These are phyloP conservation scores for Rhagophthalmus giganteus DNA, from an alignment of 2,888 invertebrate species.

Conservation along the genomic window DNA sequence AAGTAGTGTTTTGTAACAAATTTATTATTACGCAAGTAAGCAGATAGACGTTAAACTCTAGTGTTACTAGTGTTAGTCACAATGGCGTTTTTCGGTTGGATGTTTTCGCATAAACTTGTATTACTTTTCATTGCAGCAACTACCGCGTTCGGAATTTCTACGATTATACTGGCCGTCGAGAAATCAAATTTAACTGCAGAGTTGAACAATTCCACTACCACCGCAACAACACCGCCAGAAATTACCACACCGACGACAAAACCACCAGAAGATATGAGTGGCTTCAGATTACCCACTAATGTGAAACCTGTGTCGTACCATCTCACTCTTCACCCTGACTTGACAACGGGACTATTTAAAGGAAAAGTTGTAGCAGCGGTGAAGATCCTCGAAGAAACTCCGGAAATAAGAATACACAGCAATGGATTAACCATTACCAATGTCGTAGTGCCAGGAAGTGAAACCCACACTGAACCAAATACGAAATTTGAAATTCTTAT, in stretches of 20 bases:
- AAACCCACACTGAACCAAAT: constrained; percentile 36
- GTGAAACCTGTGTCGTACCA: constrained; percentile 69
- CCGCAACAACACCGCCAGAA: constrained; percentile 13
- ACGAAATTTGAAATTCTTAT: constrained; percentile 42
- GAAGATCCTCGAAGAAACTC: constrained; percentile 53
- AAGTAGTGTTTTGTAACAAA: too few relatives aligned
- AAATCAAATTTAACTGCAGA: constrained; percentile 45
- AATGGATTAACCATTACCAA: constrained; percentile 60
- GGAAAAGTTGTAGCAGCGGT: constrained; percentile 62
- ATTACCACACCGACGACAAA: constrained; percentile 14
- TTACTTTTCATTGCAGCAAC: constrained; percentile 49
- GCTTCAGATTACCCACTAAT: constrained; percentile 61
- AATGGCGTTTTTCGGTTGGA: constrained; percentile 37
- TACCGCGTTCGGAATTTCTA: constrained; percentile 58
- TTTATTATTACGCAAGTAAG: too few relatives aligned
- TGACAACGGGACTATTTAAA: constrained; percentile 59
- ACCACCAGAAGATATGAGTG: constrained; percentile 37
- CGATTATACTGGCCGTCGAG: constrained; percentile 59
- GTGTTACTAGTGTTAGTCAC: background rate
- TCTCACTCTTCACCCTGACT: constrained; percentile 67
- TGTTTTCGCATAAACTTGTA: constrained; percentile 50
- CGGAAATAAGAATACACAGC: constrained; percentile 63
- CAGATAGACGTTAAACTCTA: too few relatives aligned
- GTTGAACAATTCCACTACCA: constrained; percentile 30
- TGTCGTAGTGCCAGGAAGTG: constrained; percentile 46